Conservation (phyloP, 2,113 vertebrate species). For the Archilochus colubris region DNA sequence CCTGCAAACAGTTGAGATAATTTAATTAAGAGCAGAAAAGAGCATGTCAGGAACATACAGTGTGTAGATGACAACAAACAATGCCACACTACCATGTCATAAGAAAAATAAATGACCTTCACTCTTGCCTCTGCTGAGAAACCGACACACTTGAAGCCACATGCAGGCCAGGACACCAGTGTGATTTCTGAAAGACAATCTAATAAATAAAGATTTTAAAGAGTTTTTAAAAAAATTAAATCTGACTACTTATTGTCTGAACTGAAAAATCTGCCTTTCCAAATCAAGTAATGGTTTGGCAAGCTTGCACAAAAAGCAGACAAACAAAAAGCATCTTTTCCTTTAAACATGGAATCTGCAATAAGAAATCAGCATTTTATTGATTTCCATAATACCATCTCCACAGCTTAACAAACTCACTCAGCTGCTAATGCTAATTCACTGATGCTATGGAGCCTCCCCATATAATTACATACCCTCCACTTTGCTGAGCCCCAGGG, state of each 20-base stretch:
- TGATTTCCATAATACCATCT: constrained; percentile 54
- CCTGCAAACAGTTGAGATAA: background rate
- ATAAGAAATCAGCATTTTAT: constrained; percentile 54
- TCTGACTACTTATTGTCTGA: background rate
- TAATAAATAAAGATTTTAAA: constrained; percentile 14
- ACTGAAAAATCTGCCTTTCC: constrained; percentile 1
- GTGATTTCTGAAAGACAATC: background rate
- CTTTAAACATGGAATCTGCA: background rate
- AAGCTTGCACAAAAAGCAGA: constrained; percentile 4
- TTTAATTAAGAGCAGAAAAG: background rate
- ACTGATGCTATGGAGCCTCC: constrained; percentile 26
- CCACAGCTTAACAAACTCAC: constrained; percentile 39
- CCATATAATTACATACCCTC: constrained; percentile 45
- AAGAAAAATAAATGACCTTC: constrained; percentile 41
- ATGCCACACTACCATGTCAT: background rate
- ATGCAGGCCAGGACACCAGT: background rate
- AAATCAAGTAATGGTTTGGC: constrained; percentile 33
- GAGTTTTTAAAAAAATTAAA: background rate
- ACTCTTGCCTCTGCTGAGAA: background rate
- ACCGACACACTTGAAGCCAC: background rate
- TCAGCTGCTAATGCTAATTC: constrained; percentile 52
- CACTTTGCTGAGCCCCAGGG: background rate
- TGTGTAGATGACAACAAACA: background rate
- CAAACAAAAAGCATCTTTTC: constrained; percentile 35
- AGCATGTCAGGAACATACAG: background rate